These are phyloP conservation scores for Pararge aegeria DNA, from an alignment of 1,140 invertebrate species.

Conservation along the genomic window DNA sequence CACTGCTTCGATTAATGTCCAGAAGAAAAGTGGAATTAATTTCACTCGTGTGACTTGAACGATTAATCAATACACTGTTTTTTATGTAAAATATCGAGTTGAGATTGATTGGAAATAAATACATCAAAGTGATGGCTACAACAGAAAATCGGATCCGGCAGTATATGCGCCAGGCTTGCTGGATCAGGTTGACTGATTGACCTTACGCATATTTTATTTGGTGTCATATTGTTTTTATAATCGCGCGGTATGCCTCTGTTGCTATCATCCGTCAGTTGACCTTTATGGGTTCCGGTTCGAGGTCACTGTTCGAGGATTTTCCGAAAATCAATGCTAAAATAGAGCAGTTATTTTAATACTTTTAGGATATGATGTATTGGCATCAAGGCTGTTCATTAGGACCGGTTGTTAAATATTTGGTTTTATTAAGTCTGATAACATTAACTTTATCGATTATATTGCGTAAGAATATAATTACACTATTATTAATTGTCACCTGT, in stretches of 20 bases:
- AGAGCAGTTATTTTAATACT: constrained; percentile 29
- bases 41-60: too few species aligned
- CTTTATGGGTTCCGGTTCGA: constrained; percentile 40
- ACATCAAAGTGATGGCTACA: not conserved
- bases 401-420: constrained; percentile 17
- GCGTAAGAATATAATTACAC: not conserved
- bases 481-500: not conserved
- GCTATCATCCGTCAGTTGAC: constrained; percentile 28
- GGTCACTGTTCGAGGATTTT: constrained; percentile 36
- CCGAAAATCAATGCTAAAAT: constrained; percentile 31
- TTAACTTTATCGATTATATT: not conserved
- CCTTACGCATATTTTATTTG: constrained; percentile 9
- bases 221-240: constrained; percentile 23
- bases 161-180: not conserved
- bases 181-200: not conserved
- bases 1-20: too few species aligned
- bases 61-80: too few species aligned
- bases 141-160: not conserved
- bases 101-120: too few species aligned
- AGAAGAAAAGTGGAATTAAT: too few species aligned
- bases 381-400: constrained; percentile 1
- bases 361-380: constrained; percentile 17
- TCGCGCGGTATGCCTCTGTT: constrained; percentile 13
- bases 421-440: constrained; percentile 4
- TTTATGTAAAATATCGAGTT: too few species aligned